Base-by-base conservation (phyloP, 64 coral and sea anemone species). In the Orbicella faveolata region DNA sequence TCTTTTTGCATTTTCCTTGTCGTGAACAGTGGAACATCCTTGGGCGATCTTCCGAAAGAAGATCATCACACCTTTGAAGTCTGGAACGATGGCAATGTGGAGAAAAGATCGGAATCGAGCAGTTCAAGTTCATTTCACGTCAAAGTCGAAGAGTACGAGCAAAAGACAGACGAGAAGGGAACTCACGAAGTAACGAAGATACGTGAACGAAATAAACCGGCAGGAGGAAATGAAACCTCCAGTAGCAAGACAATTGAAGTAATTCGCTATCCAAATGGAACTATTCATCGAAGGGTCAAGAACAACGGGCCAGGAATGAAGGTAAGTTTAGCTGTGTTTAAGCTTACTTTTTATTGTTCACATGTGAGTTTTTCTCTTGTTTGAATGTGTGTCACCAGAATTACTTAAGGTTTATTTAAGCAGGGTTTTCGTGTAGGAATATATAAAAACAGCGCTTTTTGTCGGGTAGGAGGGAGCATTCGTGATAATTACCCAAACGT, bases 171-270 rank as follows among this genome's bases (percentile, higher is more conserved):
- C 65, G 68, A 85, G 21, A 52, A 37, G 30, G 82, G 82, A 53
- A 85, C 82, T 48, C 82, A 85, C 2, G 82, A 85, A 68, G 65
- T 72, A 52, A 85, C 64, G 21, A 85, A 85, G 39, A 85, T 44
- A 2, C 36, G 7, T 65, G 82, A 85, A 44, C 67, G 68, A 44
- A 85, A 85, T 35, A 85, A 85, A 41, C 64, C 82, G 1, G 9
- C 2, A 6, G 82, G 82, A 51, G 82, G 65, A 17, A 85, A 85
- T 36, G 82, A 85, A 85, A 72, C 82, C 13, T 70, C 64, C 10
- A 85, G 65, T 37, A 85, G 82, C 20, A 85, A 85, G 48, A 72
- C 65, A 15, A 66, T 85, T 14, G 82, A 85, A 85, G 65, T 85
- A 39, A 52, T 34, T 85, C 82, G 82, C 13, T 85, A 51, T 37